Percentiles rank a stretch among this genome's conserved stretches.
phyloP scores from a whole-genome alignment of 2,113 vertebrate genomes.

The Aldabrachelys gigantea region DNA sequence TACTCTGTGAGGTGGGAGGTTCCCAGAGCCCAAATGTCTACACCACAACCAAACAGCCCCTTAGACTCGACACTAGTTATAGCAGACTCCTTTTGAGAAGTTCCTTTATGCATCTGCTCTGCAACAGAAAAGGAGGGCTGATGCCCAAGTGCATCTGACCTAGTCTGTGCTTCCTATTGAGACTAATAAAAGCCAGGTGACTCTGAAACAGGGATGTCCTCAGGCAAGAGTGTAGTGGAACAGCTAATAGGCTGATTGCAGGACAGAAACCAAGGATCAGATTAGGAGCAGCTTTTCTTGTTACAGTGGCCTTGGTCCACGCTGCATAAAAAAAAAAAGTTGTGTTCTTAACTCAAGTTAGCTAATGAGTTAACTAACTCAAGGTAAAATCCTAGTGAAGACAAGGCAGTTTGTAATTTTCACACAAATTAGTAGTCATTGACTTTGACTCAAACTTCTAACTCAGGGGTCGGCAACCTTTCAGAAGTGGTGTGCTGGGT shows the following conservation, averaged over 20 bases:
- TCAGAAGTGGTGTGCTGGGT: no score
- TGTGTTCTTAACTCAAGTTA: not conserved
- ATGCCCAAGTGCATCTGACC: not conserved
- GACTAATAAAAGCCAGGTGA: not conserved
- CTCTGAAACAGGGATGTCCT: not conserved
- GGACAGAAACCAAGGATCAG: not conserved
- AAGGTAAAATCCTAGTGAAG: not conserved
- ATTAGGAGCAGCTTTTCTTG: not conserved
- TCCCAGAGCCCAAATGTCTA: not conserved
- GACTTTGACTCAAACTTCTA: no score
- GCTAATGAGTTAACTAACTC: not conserved
- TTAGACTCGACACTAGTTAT: not conserved
- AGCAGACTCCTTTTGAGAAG: not conserved
- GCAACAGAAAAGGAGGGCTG: not conserved
- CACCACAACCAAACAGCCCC: not conserved
- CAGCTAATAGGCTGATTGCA: not conserved
- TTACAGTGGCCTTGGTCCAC: not conserved
- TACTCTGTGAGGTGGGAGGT: not conserved
- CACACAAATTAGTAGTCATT: not conserved
- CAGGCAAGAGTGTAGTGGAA: not conserved
- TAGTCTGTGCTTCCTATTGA: not conserved
- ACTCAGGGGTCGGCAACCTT: no score
- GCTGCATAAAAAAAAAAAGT: not conserved
- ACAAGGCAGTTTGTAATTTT: not conserved
- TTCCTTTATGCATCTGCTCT: not conserved